Evolutionary conservation across 2,113 vertebrate genomes (phyloP), one percentile per base, ranked within the genome.

Genomic region (Drymodes brunneopygia): DNA sequence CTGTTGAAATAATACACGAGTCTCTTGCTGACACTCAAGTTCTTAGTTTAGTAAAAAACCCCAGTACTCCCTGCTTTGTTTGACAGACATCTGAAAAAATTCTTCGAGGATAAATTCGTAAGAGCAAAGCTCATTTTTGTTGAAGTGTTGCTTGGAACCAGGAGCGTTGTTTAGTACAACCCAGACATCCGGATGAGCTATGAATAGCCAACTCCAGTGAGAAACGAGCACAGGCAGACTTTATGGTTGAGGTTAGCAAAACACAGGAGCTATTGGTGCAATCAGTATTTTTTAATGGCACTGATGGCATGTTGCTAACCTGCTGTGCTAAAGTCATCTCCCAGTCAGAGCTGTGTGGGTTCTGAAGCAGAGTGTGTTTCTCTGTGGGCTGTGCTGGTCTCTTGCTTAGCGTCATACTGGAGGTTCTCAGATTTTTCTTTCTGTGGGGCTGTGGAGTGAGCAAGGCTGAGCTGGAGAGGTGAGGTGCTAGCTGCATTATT

Each of bases 321-420:
- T 50, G 20, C n/a, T 60, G n/a, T 82, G 64, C 16, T 77, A 1
- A 64, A 67, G 48, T 16, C 15, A 16, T 24, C 28, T 50, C 40
- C 31, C 12, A 5, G 0, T 45, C 54, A 3, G 3, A 3, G 7
- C 12, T 42, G 12, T 45, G 36, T 71, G 67, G 44, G 6, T 38
- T 8, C 9, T 54, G 67, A 40, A 62, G 57, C 17, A 5, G 29
- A 40, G 24, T 58, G 87, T 78, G 40, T 65, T 81, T 78, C 22
- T 57, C 13, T 57, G 6, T 0, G 10, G n/a, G 45, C 36, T 53
- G 14, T 83, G n/a, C 70, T 66, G 8, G 5, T 54, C 17, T 85
- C 29, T 70, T 79, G 45, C 15, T 80, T 62, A 27, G 42, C 22
- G 6, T 50, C 9, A 0, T 7, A 10, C 15, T 40, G 51, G 29